Percentiles rank a stretch among this genome's conserved stretches.
Conservation (phyloP, 53 echinoderm and acorn worm genomes). For the Apostichopus leukothele region DNA sequence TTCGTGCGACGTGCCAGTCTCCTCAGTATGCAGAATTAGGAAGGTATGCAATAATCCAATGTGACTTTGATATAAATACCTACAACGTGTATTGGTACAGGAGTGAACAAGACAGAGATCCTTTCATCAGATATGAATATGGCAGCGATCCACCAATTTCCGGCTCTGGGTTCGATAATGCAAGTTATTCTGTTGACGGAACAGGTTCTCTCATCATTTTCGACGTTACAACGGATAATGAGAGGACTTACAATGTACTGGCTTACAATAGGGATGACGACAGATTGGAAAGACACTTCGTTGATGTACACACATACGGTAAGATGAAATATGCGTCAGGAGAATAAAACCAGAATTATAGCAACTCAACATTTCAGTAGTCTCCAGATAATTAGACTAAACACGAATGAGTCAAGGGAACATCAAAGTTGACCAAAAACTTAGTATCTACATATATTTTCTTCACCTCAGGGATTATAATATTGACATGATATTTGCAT, state of each 20-base stretch:
- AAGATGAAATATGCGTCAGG: not conserved
- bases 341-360: too few species aligned
- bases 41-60: not conserved
- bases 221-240: not conserved
- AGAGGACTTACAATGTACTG: not conserved
- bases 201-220: not conserved
- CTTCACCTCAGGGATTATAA: too few species aligned
- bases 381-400: too few species aligned
- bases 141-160: not conserved
- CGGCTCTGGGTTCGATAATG: not conserved
- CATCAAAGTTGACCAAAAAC: too few species aligned
- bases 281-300: not conserved
- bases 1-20: not conserved
- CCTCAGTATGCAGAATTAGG: not conserved
- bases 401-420: too few species aligned
- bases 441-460: too few species aligned
- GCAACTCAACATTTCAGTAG: too few species aligned
- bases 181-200: not conserved
- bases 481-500: too few species aligned
- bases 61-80: not conserved
- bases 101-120: not conserved
- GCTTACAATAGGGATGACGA: not conserved
- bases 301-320: not conserved
- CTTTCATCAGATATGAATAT: not conserved
- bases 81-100: not conserved